Conservation (phyloP, 2,797 vertebrate genomes). For the Nothura maculosa region DNA sequence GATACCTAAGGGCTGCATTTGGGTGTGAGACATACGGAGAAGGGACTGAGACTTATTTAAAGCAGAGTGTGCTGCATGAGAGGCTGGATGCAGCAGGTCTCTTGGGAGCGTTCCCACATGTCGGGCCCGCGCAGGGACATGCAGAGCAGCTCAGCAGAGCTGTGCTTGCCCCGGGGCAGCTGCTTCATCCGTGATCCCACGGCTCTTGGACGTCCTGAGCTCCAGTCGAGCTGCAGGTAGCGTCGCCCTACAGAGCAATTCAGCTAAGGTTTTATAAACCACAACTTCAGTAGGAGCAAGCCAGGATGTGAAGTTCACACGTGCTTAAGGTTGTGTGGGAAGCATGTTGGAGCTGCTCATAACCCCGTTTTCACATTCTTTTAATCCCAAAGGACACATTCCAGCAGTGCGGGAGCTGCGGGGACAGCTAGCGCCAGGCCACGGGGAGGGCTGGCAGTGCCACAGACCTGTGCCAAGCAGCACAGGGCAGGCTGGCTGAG, state of each 20-base stretch:
- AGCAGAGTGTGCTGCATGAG: not conserved
- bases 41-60: not conserved
- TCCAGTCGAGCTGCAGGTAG: not conserved
- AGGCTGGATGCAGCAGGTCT: not conserved
- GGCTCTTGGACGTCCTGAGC: not conserved
- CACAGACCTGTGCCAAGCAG: not conserved
- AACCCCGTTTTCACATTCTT: not conserved
- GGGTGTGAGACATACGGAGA: not conserved
- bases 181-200: not conserved
- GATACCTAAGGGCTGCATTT: not conserved
- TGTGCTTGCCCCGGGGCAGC: rapidly evolving
- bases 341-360: not conserved
- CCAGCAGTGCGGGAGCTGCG: not conserved
- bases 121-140: not conserved
- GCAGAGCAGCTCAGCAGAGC: not conserved
- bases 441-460: not conserved
- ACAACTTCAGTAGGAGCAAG: not conserved
- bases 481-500: not conserved
- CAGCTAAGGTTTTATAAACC: not conserved
- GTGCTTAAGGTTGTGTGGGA: not conserved
- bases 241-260: not conserved
- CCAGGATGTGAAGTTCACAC: not conserved
- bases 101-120: not conserved
- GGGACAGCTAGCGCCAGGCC: not conserved
- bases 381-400: rapidly evolving